Conservation (phyloP, 2,888 invertebrate genomes). For the Helicoverpa assulta region DNA sequence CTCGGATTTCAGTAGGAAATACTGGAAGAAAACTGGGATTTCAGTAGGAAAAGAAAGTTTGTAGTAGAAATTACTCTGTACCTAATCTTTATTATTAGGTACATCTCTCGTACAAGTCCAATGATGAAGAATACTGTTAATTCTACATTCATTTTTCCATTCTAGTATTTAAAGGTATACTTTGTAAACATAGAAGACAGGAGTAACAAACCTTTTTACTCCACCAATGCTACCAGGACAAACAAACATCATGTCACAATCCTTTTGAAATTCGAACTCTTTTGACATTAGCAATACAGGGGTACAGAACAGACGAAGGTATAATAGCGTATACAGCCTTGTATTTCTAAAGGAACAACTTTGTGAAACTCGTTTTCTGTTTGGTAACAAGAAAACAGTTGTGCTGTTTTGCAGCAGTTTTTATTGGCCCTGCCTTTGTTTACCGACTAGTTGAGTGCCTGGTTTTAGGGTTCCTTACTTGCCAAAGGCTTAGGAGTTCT, state of each 20-base stretch:
- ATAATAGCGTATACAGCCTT: conserved; percentile 43
- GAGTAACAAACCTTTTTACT: conserved; percentile 5
- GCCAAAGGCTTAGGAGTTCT: conserved; percentile 28
- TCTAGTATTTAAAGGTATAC: neutral
- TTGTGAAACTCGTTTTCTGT: conserved; percentile 60
- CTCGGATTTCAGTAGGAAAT: too few species aligned
- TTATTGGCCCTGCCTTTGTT: conserved; percentile 59
- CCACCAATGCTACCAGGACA: conserved; percentile 7
- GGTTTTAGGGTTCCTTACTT: conserved; percentile 51
- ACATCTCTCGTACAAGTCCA: too few species aligned
- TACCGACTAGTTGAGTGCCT: conserved; percentile 51
- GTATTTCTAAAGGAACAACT: conserved; percentile 58
- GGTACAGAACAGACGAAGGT: conserved; percentile 31
- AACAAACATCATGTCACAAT: conserved; percentile 30
- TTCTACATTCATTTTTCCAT: neutral
- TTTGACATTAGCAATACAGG: conserved; percentile 21
- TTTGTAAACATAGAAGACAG: neutral
- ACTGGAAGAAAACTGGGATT: too few species aligned
- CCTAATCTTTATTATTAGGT: too few species aligned
- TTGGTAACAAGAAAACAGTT: conserved; percentile 63
- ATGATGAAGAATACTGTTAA: too few species aligned
- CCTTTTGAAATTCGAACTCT: conserved; percentile 47
- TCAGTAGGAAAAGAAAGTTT: too few species aligned
- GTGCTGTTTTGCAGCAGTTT: conserved; percentile 58
- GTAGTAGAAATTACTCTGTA: too few species aligned